phyloP scores from a whole-genome alignment of 2,113 vertebrate species.

The Opisthocomus hoazin region DNA sequence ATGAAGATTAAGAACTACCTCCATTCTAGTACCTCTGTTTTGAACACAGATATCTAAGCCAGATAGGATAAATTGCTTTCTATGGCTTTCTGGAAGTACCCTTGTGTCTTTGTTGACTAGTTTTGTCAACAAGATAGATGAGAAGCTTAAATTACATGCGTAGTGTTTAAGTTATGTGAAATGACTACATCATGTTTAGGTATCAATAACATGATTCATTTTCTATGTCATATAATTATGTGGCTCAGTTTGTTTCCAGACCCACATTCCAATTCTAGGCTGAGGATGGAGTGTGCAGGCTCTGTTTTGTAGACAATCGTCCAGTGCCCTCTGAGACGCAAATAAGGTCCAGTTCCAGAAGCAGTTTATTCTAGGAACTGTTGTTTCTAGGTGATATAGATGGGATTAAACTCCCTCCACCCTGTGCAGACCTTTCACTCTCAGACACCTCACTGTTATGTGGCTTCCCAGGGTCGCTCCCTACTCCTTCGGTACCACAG shows the following conservation, averaged over 20 bases:
- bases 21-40: background rate
- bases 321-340: background rate
- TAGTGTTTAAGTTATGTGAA: background rate
- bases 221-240: background rate
- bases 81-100: background rate
- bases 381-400: background rate
- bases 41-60: background rate
- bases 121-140: background rate
- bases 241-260: background rate
- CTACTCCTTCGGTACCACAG: background rate
- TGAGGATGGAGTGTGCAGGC: background rate
- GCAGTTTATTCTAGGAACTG: background rate
- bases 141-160: background rate
- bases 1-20: background rate
- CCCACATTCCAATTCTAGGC: background rate
- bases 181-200: background rate
- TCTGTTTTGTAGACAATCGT: background rate
- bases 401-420: background rate
- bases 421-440: background rate
- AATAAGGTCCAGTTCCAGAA: background rate
- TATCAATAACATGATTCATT: background rate
- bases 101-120: background rate
- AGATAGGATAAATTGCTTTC: background rate
- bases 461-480: fast-evolving
- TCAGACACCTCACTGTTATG: background rate